Evolutionary conservation across 2,113 vertebrate genomes (phyloP).

Genomic region (Nycticorax nycticorax): DNA sequence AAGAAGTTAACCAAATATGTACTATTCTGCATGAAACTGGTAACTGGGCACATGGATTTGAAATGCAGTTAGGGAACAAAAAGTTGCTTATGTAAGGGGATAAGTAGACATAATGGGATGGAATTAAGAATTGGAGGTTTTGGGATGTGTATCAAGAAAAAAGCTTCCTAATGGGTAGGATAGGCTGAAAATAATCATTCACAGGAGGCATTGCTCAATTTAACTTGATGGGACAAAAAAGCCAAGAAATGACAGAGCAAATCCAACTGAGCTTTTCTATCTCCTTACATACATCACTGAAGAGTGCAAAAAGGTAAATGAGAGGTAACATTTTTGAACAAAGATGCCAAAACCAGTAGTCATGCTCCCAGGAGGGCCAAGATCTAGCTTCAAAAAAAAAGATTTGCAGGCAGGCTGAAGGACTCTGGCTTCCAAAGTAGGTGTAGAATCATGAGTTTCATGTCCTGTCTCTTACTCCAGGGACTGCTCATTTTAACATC

Average conservation of each 20-base stretch:
- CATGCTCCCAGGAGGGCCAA: background rate
- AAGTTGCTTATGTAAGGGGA: background rate
- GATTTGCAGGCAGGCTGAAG: background rate
- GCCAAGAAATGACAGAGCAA: background rate
- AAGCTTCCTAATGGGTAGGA: background rate
- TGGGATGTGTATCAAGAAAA: background rate
- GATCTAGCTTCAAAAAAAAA: background rate
- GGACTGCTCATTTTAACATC: accelerated
- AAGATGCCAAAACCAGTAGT: background rate
- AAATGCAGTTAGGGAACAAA: background rate
- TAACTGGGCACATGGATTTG: background rate
- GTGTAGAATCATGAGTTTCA: background rate
- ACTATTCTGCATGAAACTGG: background rate
- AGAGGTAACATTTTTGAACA: background rate
- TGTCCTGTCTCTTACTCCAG: background rate
- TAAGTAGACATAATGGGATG: background rate
- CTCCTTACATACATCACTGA: background rate
- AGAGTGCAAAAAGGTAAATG: background rate
- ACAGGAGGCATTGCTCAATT: slow-evolving; percentile 7
- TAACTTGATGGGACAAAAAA: background rate
- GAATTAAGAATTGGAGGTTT: background rate
- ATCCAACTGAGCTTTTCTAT: background rate
- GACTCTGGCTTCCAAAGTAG: accelerated
- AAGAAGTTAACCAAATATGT: background rate
- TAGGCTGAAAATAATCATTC: background rate